Evolutionary conservation across 2,888 invertebrate species (phyloP), one percentile per base, ranked within the genome.

Genomic region (Ectemnius continuus): DNA sequence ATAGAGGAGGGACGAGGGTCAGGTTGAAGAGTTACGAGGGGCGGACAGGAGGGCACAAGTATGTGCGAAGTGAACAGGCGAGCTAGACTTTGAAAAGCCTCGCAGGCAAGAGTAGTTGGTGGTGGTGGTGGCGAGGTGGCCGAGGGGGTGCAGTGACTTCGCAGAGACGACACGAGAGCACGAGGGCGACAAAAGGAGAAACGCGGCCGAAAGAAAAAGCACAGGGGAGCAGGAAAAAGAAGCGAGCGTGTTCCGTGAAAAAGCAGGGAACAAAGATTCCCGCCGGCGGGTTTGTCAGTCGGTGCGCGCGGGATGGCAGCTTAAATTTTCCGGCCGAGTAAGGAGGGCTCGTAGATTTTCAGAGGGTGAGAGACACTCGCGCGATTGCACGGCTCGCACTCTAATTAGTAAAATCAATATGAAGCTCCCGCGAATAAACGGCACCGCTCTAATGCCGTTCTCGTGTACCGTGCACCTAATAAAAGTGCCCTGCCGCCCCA

Each of bases 371-470:
- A 61, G 28, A 45, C 56, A 60, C 60, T 58, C 68, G 60, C 63
- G 66, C 62, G 64, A 48, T 61, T 58, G 70, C 68, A 61, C 58
- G 64, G 67, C 48, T 65, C 57, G 47, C 80, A 36, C 36, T 36
- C 36, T 87, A 87, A 87, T 87, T 87, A 86, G 85, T 85, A 84
- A 85, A 87, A 87, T 88, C 87, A 87, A 88, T 87, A 88, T 80
- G 78, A 78, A 85, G 83, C 86, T 84, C 72, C 80, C 65, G 64
- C 78, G 83, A 75, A 79, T 80, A 87, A 85, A 87, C 80, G 78
- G 76, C 67, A 64, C 74, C 73, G 74, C 64, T 79, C 81, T 74
- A 79, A 78, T 81, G 79, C 80, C 77, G 74, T 67, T 62, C 65
- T 70, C 63, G 63, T 74, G 73, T 73, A 72, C 67, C 64, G 68